Percentiles rank a stretch among this genome's conserved stretches.
Conservation (phyloP, 2,113 vertebrate species). For the Oreotrochilus melanogaster region DNA sequence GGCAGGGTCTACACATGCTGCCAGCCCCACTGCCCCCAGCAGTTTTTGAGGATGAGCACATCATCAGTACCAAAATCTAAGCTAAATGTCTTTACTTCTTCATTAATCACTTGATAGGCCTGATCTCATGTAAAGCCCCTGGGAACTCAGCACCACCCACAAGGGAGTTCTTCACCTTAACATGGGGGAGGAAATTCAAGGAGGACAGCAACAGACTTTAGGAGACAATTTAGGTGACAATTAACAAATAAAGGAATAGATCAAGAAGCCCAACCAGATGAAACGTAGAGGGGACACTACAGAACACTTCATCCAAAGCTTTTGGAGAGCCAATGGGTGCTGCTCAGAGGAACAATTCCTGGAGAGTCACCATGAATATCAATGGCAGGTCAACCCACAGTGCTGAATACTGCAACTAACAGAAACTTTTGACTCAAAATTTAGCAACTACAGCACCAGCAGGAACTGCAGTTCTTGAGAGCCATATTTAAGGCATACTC, state of each 20-base stretch:
- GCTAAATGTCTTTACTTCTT: not conserved
- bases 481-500: not conserved
- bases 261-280: not conserved
- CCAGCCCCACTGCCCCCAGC: not conserved
- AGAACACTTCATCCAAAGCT: not conserved
- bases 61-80: not conserved
- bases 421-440: not conserved
- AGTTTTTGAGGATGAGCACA: not conserved
- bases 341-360: not conserved
- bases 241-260: not conserved
- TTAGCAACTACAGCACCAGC: not conserved
- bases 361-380: not conserved
- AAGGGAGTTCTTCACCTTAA: not conserved
- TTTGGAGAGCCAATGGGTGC: fast-evolving
- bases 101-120: not conserved
- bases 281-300: not conserved
- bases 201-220: not conserved
- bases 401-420: not conserved
- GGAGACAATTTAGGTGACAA: not conserved
- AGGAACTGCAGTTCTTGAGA: not conserved
- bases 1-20: not conserved
- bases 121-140: not conserved
- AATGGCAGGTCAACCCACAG: not conserved
- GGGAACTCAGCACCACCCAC: not conserved
- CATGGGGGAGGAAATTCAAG: not conserved